Evolutionary conservation across 2,797 vertebrate species (phyloP).

Genomic region (Onychomys leucogaster): DNA sequence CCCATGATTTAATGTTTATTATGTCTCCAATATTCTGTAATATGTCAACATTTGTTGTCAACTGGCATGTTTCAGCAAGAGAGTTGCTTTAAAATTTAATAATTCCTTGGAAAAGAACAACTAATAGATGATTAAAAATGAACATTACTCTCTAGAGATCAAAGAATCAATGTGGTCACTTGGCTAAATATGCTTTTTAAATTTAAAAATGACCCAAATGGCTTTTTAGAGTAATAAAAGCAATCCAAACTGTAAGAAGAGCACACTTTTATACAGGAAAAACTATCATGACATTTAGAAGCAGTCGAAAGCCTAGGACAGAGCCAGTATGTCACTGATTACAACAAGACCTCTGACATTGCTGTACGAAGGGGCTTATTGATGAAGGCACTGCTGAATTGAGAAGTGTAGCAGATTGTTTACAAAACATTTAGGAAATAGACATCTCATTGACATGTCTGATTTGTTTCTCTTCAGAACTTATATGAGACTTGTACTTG

Average conservation of each 20-base stretch:
- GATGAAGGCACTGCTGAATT: slow-evolving; percentile 6
- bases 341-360: slow-evolving; percentile 33
- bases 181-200: slow-evolving; percentile 71
- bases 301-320: slow-evolving; percentile 34
- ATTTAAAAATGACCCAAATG: slow-evolving; percentile 69
- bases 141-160: slow-evolving; percentile 68
- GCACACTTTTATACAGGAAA: slow-evolving; percentile 9
- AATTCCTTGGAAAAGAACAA: slow-evolving; percentile 46
- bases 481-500: slow-evolving; percentile 5
- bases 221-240: slow-evolving; percentile 69
- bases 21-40: slow-evolving; percentile 9
- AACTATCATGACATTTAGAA: slow-evolving; percentile 69
- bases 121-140: slow-evolving; percentile 75
- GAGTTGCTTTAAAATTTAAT: slow-evolving; percentile 65
- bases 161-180: slow-evolving; percentile 66
- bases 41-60: slow-evolving; percentile 47
- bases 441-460: background rate
- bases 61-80: slow-evolving; percentile 42
- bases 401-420: slow-evolving; percentile 25
- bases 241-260: slow-evolving; percentile 55
- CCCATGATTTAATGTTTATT: slow-evolving; percentile 36
- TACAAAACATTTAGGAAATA: slow-evolving; percentile 50
- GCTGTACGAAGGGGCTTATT: slow-evolving; percentile 30
- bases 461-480: slow-evolving; percentile 30
- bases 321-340: slow-evolving; percentile 59